phyloP scores from a whole-genome alignment of 2,113 vertebrate species.

The Hypanus sabinus region DNA sequence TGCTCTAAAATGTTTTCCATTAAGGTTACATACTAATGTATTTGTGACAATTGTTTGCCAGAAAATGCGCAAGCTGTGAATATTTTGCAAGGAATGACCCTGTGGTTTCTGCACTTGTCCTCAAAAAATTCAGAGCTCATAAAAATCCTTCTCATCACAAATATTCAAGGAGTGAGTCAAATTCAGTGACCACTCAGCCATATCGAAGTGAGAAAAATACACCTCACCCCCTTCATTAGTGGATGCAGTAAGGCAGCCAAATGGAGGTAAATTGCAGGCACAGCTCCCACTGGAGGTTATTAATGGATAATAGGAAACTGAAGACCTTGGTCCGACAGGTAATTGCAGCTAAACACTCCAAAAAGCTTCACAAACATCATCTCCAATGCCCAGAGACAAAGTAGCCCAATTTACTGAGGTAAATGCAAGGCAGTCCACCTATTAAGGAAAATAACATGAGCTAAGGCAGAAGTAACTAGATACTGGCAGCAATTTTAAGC shows the following conservation, averaged over 20 bases:
- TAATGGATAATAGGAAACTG: conserved; percentile 31
- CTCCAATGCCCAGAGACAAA: conserved; percentile 28
- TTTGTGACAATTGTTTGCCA: neutral
- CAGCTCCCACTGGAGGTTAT: conserved; percentile 18
- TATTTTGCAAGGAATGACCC: no score
- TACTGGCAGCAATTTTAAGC: conserved; percentile 28
- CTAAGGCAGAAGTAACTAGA: conserved; percentile 18
- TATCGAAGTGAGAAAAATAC: neutral
- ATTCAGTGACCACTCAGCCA: neutral
- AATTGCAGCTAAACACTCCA: conserved; percentile 27
- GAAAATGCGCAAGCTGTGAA: no score
- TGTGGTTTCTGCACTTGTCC: neutral
- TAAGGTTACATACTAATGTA: neutral
- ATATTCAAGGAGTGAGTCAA: neutral
- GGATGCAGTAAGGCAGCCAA: conserved; percentile 3
- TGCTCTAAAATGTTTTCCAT: neutral
- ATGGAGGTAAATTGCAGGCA: conserved; percentile 33
- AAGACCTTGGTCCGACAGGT: conserved; percentile 16
- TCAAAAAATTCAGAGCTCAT: neutral
- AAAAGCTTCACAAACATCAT: conserved; percentile 18
- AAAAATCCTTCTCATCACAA: neutral
- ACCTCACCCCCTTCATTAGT: conserved; percentile 27
- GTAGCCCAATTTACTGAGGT: conserved; percentile 33
- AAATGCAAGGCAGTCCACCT: neutral
- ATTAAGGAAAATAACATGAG: conserved; percentile 24